Conservation (phyloP, 2,113 vertebrate genomes). For the Mugil cephalus region DNA sequence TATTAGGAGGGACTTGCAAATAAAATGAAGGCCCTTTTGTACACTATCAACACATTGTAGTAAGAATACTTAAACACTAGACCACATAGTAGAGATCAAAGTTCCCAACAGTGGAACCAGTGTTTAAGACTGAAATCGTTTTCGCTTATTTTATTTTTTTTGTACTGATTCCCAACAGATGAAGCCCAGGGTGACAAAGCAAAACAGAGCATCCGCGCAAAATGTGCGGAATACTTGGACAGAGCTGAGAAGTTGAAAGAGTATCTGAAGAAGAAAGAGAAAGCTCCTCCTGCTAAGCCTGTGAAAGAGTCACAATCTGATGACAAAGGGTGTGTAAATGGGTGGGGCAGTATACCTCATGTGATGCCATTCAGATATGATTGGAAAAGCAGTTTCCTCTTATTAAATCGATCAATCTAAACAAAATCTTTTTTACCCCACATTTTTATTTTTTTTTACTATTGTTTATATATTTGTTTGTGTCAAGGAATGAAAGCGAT, state of each 20-base stretch:
- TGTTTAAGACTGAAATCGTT: not conserved
- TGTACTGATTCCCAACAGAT: conserved; percentile 82
- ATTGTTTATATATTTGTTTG: conserved; percentile 28
- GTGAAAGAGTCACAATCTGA: conserved; percentile 94
- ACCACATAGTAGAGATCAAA: not conserved
- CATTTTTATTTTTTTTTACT: not conserved
- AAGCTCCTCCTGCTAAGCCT: conserved; percentile 88
- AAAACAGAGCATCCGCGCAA: conserved; percentile 92
- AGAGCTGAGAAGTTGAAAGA: conserved; percentile 97
- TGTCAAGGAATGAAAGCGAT: conserved; percentile 95
- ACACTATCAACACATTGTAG: not conserved
- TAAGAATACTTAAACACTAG: too few relatives aligned
- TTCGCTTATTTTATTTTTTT: not conserved
- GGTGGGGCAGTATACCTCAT: conserved; percentile 28
- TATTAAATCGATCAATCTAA: not conserved
- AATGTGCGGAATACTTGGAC: conserved; percentile 95
- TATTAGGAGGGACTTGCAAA: not conserved
- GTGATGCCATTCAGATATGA: conserved; percentile 18
- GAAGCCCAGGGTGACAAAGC: conserved; percentile 96
- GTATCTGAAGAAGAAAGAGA: conserved; percentile 94
- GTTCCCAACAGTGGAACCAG: too few relatives aligned
- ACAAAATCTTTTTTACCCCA: not conserved
- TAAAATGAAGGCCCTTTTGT: not conserved
- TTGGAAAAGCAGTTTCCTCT: conserved; percentile 6
- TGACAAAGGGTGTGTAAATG: conserved; percentile 91